Evolutionary conservation across 1,140 invertebrate species (phyloP), one percentile per base, ranked within the genome.

Genomic region (Colletes gigas): DNA sequence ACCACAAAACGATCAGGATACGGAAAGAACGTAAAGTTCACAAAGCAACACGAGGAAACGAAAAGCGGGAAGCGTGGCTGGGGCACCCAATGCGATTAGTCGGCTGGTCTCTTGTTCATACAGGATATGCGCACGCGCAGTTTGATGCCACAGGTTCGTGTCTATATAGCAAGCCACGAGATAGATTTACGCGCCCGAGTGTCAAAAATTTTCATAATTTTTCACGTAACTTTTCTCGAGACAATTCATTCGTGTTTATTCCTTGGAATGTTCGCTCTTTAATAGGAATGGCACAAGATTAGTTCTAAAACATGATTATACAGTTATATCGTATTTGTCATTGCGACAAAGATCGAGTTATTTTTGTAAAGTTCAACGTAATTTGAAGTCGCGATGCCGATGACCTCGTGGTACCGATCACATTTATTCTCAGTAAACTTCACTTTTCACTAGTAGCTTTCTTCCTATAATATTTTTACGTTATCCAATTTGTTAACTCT

Each of bases 81-180:
- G 73, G 79, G 83, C 78, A 72, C 70, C 63, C 85, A 72, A 81
- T 84, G 68, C 81, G 83, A 87, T 88, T 81, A 83, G 78, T 69
- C 74, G 62, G 62, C 79, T 76, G 66, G 65, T 71, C 74, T 74
- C 55, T 55, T 55, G 68, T 63, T 47, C 55, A 39, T 69, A 65
- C 30, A 47, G 39, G 62, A 62, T 47, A 39, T 10, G 54, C 69
- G 73, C 73, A 82, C n/a, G 83, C 74, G 79, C 57, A 52, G 6
- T 54, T 30, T 8, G 1, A 54, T 7, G 30, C 1, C 7, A 10
- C 60, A 66, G 21, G 73, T 12, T 39, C 30, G 79, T 72, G 55
- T 69, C 52, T 66, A 84, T 12, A 12, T 39, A 14, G 15, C 10
- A 8, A 68, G 15, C 3, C 0, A 59, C 30, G 52, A 39, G 12